Conservation (phyloP, 2,888 invertebrate genomes). For the Cerceris ruficornis region DNA sequence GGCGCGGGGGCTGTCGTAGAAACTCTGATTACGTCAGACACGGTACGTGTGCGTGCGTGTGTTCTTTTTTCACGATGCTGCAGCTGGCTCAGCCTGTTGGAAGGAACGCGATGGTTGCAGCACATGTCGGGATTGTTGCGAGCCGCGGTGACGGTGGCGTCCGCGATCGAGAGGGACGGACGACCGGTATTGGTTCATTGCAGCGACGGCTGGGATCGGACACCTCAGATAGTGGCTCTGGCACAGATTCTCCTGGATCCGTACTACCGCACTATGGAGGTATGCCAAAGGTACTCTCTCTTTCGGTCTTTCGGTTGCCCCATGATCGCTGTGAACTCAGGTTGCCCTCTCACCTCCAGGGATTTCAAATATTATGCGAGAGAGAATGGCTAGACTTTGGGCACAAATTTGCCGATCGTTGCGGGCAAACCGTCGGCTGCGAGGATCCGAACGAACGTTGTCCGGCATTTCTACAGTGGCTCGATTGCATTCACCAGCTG, state of each 20-base stretch:
- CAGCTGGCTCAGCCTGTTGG: conserved; percentile 95
- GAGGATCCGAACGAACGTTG: conserved; percentile 97
- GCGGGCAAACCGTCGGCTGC: conserved; percentile 90
- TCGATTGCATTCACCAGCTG: conserved; percentile 97
- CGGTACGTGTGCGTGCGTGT: no score
- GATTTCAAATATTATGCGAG: conserved; percentile 96
- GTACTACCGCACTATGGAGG: conserved; percentile 95
- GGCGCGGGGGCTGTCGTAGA: neutral
- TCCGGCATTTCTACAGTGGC: conserved; percentile 98
- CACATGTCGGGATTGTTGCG: conserved; percentile 93
- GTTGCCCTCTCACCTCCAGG: conserved; percentile 83
- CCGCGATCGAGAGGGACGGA: conserved; percentile 90
- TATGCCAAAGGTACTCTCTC: conserved; percentile 73
- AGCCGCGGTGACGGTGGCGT: conserved; percentile 91
- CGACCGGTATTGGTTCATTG: conserved; percentile 98
- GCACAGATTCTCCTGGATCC: conserved; percentile 97
- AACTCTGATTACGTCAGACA: neutral
- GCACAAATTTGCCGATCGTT: conserved; percentile 98
- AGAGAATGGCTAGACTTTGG: conserved; percentile 99
- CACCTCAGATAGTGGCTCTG: conserved; percentile 97
- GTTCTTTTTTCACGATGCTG: conserved; percentile 40
- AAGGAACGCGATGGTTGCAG: conserved; percentile 95
- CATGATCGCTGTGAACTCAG: conserved; percentile 1
- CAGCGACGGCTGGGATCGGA: conserved; percentile 99
- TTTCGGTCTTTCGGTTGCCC: neutral